Conservation (phyloP, 2,113 vertebrate genomes). For the Carollia perspicillata region DNA sequence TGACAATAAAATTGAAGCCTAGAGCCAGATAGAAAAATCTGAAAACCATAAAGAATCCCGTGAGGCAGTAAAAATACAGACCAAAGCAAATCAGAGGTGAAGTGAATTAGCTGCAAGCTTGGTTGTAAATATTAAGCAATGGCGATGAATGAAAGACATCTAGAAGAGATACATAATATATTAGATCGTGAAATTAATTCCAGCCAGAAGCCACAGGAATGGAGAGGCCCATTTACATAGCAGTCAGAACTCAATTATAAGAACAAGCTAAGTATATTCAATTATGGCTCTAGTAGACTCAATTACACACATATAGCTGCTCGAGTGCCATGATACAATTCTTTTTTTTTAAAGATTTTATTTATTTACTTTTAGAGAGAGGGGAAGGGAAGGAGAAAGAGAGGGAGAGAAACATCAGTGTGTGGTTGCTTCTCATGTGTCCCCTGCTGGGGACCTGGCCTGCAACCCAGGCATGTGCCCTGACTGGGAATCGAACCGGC, state of each 20-base stretch:
- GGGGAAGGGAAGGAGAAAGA: too few species aligned
- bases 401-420: too few species aligned
- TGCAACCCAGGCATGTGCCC: too few species aligned
- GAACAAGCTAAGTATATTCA: background rate
- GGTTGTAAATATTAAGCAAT: conserved; percentile 46
- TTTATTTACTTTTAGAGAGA: too few species aligned
- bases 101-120: background rate
- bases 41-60: conserved; percentile 39
- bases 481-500: too few species aligned
- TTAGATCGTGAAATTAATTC: conserved; percentile 17
- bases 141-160: conserved; percentile 46
- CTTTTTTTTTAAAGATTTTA: too few species aligned
- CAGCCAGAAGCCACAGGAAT: background rate
- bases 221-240: background rate
- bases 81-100: conserved; percentile 19
- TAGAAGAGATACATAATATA: background rate
- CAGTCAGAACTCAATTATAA: background rate
- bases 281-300: background rate
- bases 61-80: background rate
- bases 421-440: too few species aligned
- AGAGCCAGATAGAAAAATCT: conserved; percentile 41
- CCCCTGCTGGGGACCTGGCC: too few species aligned
- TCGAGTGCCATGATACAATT: background rate
- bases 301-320: background rate
- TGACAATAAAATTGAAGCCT: conserved; percentile 37